phyloP scores from a whole-genome alignment of 2,888 invertebrate species.

The Cataglyphis albicans region DNA sequence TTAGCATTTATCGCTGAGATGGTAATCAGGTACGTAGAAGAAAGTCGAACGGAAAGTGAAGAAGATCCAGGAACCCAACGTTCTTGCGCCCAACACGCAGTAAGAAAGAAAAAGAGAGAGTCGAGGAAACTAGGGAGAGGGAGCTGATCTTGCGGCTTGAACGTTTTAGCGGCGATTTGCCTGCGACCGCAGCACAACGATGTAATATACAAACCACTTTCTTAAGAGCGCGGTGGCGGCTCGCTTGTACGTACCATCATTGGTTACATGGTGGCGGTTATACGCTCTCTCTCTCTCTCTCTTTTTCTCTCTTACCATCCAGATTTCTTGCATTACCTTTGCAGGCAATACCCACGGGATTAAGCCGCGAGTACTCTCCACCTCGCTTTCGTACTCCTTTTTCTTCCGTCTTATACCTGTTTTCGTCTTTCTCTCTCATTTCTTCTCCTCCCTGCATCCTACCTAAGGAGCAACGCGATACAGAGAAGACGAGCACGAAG shows the following conservation, averaged over 20 bases:
- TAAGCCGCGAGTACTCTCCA: constrained; percentile 40
- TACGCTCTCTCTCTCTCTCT: constrained; percentile 16
- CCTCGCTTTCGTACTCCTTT: constrained; percentile 7
- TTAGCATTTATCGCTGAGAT: constrained; percentile 7
- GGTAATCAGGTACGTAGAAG: constrained; percentile 17
- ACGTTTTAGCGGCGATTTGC: constrained; percentile 84
- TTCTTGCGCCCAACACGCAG: neutral
- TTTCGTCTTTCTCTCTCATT: constrained; percentile 15
- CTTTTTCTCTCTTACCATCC: constrained; percentile 1
- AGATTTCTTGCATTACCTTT: constrained; percentile 37
- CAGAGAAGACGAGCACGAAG: constrained; percentile 64
- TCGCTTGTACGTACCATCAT: constrained; percentile 72
- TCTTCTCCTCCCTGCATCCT: constrained; percentile 42
- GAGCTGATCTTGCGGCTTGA: constrained; percentile 78
- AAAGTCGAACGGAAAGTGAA: constrained; percentile 10
- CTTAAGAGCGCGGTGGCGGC: constrained; percentile 77
- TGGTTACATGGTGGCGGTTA: constrained; percentile 70
- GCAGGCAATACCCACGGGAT: constrained; percentile 37
- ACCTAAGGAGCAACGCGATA: constrained; percentile 78
- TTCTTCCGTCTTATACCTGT: constrained; percentile 15
- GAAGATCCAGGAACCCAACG: constrained; percentile 20
- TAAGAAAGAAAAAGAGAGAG: constrained; percentile 59
- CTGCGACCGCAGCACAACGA: constrained; percentile 82
- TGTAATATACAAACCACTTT: constrained; percentile 82
- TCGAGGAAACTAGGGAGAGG: constrained; percentile 40